These are phyloP conservation scores for Adrianichthys oophorus DNA, from an alignment of 2,797 vertebrate genomes.

Conservation along the genomic window DNA sequence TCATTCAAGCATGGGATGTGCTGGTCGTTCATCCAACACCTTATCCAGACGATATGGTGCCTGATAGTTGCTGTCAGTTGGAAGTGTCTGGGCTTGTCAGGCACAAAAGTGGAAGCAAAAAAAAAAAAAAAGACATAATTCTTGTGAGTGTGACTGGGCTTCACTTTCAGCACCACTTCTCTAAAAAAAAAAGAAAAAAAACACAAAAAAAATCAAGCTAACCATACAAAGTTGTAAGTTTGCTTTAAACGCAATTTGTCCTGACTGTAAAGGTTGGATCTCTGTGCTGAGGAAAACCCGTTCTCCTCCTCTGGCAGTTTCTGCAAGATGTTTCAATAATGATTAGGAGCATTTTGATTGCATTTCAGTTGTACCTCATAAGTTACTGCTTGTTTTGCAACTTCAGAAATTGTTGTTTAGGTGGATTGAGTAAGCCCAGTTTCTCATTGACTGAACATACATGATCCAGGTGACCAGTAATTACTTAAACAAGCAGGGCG, in stretches of 20 bases:
- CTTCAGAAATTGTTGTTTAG: no score
- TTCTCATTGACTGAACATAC: no score
- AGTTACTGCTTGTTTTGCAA: no score
- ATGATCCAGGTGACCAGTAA: no score
- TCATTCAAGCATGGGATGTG: slow-evolving; percentile 16
- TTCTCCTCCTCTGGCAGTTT: not conserved
- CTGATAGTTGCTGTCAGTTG: slow-evolving; percentile 24
- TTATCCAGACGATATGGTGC: slow-evolving; percentile 2
- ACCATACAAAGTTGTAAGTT: slow-evolving; percentile 16
- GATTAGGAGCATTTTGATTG: not conserved
- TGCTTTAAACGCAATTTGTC: not conserved
- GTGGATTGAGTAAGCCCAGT: no score
- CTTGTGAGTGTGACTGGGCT: slow-evolving; percentile 19
- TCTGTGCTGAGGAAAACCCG: not conserved
- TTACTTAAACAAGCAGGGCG: no score
- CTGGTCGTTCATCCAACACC: slow-evolving; percentile 21
- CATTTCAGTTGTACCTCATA: not conserved
- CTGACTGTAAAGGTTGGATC: not conserved
- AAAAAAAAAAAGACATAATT: slow-evolving; percentile 15
- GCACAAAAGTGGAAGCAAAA: slow-evolving; percentile 13
- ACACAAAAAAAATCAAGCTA: not conserved
- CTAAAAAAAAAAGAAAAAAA: slow-evolving; percentile 9
- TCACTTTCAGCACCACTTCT: slow-evolving; percentile 10
- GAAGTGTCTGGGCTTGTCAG: slow-evolving; percentile 35
- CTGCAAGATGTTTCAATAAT: not conserved